Evolutionary conservation across 2,888 invertebrate genomes (phyloP).

Genomic region (Pherbina coryleti): DNA sequence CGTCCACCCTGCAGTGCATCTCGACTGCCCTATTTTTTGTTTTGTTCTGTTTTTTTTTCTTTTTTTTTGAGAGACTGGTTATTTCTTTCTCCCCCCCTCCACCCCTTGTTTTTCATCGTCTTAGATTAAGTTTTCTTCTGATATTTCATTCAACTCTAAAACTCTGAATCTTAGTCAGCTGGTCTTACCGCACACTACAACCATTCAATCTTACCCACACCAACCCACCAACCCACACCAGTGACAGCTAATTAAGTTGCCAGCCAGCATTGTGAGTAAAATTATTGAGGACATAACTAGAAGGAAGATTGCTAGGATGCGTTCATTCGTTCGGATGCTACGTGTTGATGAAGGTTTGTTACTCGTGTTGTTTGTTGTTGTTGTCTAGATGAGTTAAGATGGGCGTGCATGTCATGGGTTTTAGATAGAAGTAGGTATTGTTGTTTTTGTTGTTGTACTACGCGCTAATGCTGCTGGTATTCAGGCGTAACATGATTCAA

Average conservation of each 20-base stretch:
- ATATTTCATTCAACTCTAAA: too few species aligned
- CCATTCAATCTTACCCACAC: background rate
- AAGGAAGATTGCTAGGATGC: background rate
- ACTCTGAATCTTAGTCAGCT: too few species aligned
- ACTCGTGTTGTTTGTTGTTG: background rate
- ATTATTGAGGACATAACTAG: constrained; percentile 4
- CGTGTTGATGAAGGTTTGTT: background rate
- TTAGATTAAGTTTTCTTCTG: too few species aligned
- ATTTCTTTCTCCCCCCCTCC: too few species aligned
- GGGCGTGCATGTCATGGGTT: too few species aligned
- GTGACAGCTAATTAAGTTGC: background rate
- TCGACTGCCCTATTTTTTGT: too few species aligned
- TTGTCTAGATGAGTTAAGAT: background rate
- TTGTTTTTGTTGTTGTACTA: background rate
- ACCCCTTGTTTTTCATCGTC: too few species aligned
- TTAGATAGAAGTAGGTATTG: background rate
- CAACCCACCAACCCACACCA: background rate
- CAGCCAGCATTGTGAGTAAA: background rate
- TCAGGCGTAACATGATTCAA: constrained; percentile 6
- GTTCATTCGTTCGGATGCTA: background rate
- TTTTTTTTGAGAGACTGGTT: too few species aligned
- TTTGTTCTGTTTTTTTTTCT: too few species aligned
- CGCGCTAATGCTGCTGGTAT: background rate
- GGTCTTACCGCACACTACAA: too few species aligned
- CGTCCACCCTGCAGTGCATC: too few species aligned